Conservation (phyloP, 2,888 invertebrate species). For the Scaeva pyrastri region DNA sequence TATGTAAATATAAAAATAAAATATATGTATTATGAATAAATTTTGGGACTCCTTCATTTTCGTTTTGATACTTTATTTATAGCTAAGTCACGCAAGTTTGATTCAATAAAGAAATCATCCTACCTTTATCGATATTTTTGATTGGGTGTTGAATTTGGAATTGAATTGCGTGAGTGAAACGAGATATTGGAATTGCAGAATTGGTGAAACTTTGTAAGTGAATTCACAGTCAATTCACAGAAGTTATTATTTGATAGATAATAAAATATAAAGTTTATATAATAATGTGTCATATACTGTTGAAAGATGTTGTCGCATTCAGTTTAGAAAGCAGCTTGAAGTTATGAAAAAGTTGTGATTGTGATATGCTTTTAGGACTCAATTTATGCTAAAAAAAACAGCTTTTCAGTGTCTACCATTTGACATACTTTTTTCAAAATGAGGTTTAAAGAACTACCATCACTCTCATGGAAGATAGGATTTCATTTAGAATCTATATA, state of each 20-base stretch:
- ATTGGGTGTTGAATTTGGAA: not conserved
- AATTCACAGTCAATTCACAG: not conserved
- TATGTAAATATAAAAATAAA: not conserved
- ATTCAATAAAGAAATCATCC: not conserved
- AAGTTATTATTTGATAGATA: not conserved
- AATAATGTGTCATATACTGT: no score
- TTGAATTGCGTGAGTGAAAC: not conserved
- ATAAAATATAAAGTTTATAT: no score
- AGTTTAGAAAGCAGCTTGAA: no score
- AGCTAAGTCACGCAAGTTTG: conserved; percentile 7
- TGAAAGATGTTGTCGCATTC: no score
- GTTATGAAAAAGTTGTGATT: no score
- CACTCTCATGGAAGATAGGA: no score
- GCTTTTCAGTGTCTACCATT: no score
- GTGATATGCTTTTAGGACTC: no score
- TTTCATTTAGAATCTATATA: no score
- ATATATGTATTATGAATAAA: conserved; percentile 1
- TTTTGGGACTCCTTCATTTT: not conserved
- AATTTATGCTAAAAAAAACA: no score
- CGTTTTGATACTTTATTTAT: not conserved
- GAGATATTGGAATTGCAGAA: not conserved
- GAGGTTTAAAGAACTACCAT: no score
- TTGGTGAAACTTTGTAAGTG: not conserved
- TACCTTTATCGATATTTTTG: not conserved
- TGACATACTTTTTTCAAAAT: no score